Conservation (phyloP, 2,888 invertebrate species). For the Latrodectus elegans region DNA sequence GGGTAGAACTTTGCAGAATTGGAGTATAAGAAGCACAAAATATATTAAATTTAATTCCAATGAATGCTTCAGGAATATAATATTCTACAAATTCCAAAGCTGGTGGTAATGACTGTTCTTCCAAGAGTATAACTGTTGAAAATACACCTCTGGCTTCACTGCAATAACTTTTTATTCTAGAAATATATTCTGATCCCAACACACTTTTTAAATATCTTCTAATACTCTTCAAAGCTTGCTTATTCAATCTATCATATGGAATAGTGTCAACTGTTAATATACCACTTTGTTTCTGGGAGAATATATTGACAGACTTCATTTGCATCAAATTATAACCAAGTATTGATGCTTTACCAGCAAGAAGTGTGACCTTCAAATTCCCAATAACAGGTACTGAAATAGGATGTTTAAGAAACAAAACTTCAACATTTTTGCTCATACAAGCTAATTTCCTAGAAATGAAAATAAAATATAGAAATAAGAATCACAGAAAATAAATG, state of each 20-base stretch:
- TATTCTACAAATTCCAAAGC: neutral
- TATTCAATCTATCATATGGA: neutral
- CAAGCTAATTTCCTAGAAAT: no score
- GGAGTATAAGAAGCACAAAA: no score
- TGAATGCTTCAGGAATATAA: neutral
- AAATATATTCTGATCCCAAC: no score
- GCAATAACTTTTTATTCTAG: no score
- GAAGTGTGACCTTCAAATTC: conserved; percentile 8
- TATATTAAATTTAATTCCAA: neutral
- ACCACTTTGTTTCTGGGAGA: conserved; percentile 5
- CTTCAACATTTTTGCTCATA: neutral
- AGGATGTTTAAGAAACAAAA: conserved; percentile 26
- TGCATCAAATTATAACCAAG: conserved; percentile 12
- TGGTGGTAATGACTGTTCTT: neutral
- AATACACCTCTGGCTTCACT: no score
- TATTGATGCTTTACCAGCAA: conserved; percentile 6
- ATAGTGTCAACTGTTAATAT: neutral
- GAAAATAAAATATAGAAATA: no score
- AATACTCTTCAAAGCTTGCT: no score
- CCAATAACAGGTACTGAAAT: conserved; percentile 16
- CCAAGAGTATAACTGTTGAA: neutral
- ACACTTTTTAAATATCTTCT: no score
- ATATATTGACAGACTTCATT: neutral
- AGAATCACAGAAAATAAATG: no score
- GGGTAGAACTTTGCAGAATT: no score